A percentile compares a stretch with the other conserved stretches of the same genome.
Evolutionary conservation across 2,113 vertebrate species (phyloP).

Genomic region (Strigops habroptila): DNA sequence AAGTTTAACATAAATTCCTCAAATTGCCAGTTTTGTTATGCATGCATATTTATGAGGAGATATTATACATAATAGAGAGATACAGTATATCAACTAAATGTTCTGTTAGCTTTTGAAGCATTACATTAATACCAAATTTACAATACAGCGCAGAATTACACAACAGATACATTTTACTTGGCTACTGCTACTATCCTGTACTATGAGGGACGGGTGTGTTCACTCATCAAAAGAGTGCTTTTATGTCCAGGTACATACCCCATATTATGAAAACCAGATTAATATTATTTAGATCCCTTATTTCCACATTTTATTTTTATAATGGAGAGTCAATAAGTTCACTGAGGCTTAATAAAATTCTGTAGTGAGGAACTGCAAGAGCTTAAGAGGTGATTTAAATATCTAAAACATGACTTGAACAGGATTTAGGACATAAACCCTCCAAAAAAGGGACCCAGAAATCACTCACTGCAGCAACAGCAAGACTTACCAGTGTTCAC

Average conservation of each 20-base stretch:
- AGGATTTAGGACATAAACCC: background rate
- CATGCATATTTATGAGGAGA: conserved; percentile 45
- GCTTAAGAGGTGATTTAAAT: background rate
- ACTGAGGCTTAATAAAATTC: background rate
- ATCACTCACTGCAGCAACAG: background rate
- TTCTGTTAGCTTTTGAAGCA: conserved; percentile 47
- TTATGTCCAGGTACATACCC: background rate
- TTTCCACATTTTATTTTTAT: background rate
- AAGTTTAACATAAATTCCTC: conserved; percentile 57
- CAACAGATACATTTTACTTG: background rate
- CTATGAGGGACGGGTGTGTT: background rate
- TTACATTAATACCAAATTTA: background rate
- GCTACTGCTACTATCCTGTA: background rate
- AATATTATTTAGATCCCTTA: background rate
- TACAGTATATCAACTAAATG: conserved; percentile 29
- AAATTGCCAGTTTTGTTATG: conserved; percentile 44
- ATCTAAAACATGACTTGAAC: background rate
- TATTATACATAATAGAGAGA: conserved; percentile 41
- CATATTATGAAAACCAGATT: background rate
- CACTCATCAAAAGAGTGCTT: background rate
- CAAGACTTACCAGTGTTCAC: background rate
- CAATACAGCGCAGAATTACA: background rate
- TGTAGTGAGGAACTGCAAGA: background rate
- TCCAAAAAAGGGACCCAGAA: background rate
- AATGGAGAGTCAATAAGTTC: background rate